Conservation (phyloP, 1,140 invertebrate genomes). For the Lethrus apterus region DNA sequence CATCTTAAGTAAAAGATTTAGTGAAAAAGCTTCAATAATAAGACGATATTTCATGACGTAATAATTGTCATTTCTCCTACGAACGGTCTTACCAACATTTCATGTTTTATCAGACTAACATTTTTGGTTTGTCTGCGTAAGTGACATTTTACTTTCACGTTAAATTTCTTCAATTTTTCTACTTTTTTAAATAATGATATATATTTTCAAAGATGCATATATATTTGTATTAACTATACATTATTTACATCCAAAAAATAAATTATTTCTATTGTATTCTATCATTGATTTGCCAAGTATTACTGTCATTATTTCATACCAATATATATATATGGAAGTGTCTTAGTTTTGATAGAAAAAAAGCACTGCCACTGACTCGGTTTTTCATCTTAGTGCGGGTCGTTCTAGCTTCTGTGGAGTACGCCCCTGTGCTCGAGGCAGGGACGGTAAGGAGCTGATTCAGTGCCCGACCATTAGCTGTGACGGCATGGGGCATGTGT, state of each 20-base stretch:
- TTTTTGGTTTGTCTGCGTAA: too few relatives aligned
- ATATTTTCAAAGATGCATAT: neutral
- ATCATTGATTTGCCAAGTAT: slow-evolving; percentile 1
- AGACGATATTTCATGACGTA: too few relatives aligned
- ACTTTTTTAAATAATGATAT: neutral
- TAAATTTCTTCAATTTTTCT: too few relatives aligned
- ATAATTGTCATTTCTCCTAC: too few relatives aligned
- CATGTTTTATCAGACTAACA: too few relatives aligned
- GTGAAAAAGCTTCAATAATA: too few relatives aligned
- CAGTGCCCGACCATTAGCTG: slow-evolving; percentile 67
- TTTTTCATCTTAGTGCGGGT: slow-evolving; percentile 25
- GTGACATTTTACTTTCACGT: too few relatives aligned
- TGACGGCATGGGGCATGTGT: slow-evolving; percentile 75
- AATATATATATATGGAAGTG: too few relatives aligned
- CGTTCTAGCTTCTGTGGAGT: slow-evolving; percentile 45
- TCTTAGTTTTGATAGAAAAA: too few relatives aligned
- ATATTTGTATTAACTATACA: neutral
- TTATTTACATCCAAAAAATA: neutral
- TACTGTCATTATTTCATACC: too few relatives aligned
- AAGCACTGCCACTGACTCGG: neutral
- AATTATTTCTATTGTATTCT: slow-evolving; percentile 6
- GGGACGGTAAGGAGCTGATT: slow-evolving; percentile 61
- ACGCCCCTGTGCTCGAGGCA: slow-evolving; percentile 44
- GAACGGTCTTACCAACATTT: too few relatives aligned
- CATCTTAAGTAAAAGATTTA: too few relatives aligned